These are phyloP conservation scores for Horisme vitalbata DNA, from an alignment of 2,888 invertebrate species.

Conservation along the genomic window DNA sequence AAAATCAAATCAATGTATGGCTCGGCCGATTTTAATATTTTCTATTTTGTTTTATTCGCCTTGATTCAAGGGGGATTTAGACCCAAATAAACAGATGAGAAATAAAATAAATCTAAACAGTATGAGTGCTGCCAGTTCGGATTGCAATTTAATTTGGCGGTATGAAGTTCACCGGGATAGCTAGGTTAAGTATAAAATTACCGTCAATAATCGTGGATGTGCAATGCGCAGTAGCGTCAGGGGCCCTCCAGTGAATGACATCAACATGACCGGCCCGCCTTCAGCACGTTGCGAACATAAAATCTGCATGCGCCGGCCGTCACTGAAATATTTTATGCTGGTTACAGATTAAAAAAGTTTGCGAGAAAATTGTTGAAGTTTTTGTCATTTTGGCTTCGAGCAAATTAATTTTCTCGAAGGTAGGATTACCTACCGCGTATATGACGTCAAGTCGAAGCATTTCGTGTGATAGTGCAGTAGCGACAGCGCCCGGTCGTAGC, in stretches of 20 bases:
- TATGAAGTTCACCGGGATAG: too few species aligned
- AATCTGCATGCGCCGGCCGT: constrained; percentile 58
- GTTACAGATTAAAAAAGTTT: too few species aligned
- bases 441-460: constrained; percentile 61
- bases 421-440: constrained; percentile 49
- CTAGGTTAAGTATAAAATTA: constrained; percentile 32
- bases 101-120: too few species aligned
- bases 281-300: constrained; percentile 43
- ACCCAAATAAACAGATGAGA: too few species aligned
- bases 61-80: too few species aligned
- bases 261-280: constrained; percentile 54
- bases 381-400: too few species aligned
- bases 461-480: constrained; percentile 67
- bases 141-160: too few species aligned
- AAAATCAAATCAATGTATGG: too few species aligned
- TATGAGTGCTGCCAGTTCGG: too few species aligned
- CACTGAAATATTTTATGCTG: constrained; percentile 42
- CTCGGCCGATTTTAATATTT: too few species aligned
- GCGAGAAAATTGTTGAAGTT: too few species aligned
- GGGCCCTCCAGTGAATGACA: constrained; percentile 59
- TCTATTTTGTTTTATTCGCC: too few species aligned
- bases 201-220: constrained; percentile 62
- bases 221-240: constrained; percentile 58
- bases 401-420: not conserved
- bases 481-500: constrained; percentile 71